Base-by-base conservation (phyloP, 2,888 invertebrate genomes). In the Chaetogeoica ovagalla region DNA sequence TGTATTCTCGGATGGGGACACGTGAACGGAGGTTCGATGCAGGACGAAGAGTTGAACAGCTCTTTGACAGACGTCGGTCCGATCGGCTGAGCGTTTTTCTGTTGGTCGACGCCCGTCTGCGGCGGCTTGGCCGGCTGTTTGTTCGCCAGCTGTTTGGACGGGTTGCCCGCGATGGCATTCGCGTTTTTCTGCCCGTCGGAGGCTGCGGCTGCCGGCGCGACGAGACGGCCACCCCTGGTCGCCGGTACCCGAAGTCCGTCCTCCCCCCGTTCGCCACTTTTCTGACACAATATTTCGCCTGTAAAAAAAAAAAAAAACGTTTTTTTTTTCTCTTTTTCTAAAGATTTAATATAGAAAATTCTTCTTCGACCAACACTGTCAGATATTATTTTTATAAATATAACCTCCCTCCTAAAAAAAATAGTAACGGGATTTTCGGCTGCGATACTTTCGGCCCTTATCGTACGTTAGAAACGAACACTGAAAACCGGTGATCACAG, bases 1-100 rank as follows among this genome's bases (percentile, higher is more conserved):
- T 93, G 90, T 86, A 95, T 94, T 85, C 91, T 91, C 0, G 91
- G 92, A 87, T 95, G 94, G 17, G 94, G 94, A 86, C 94, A 95
- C 76, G 89, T 89, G 85, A 90, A 94, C 0, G 94, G 94, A 66
- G 92, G 93, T 81, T 91, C 91, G 77, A 94, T 91, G 85, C 94
- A 94, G 8, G 94, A 94, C 6, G 91, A 90, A 7, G 93, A 94
- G 85, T 94, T 92, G 85, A 92, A 92, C 9, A 94, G 88, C 84
- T 93, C 92, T 82, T 88, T 88, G 57, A 91, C 87, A 7, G 82
- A 82, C 48, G 30, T 52, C 57, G 82, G 82, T 4, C 72, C 70
- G 2, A 17, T 30, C n/a, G 75, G 82, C 43, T 30, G 72, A 1
- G 2, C 7, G 17, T 55, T 65, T n/a, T 30, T 30, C 70, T 70